phyloP scores from a whole-genome alignment of 2,888 invertebrate species.

The Ryuthela nishihirai region DNA sequence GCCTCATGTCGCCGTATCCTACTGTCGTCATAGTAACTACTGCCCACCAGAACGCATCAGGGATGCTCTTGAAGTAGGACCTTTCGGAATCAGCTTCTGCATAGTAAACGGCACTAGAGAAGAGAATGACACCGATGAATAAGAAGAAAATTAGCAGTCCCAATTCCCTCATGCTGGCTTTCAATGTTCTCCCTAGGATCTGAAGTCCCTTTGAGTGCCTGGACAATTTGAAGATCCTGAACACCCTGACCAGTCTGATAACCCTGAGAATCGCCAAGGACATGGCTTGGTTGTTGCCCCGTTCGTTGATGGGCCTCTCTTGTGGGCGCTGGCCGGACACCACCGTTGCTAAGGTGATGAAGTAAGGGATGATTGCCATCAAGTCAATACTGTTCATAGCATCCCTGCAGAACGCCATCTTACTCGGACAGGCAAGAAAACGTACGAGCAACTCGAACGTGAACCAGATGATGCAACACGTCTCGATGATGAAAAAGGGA shows the following conservation, averaged over 20 bases:
- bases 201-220: constrained; percentile 99
- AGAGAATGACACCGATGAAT: constrained; percentile 95
- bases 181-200: constrained; percentile 96
- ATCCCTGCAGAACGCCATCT: constrained; percentile 98
- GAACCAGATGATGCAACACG: constrained; percentile 96
- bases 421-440: constrained; percentile 98
- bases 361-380: constrained; percentile 99
- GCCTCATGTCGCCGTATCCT: constrained; percentile 99
- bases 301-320: constrained; percentile 55
- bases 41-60: constrained; percentile 95
- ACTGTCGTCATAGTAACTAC: constrained; percentile 97
- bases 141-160: constrained; percentile 99
- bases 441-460: constrained; percentile 95
- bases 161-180: constrained; percentile 99
- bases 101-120: constrained; percentile 93
- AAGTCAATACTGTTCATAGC: constrained; percentile 99
- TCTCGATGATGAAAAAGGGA: constrained; percentile 99
- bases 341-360: constrained; percentile 53
- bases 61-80: constrained; percentile 92
- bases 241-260: constrained; percentile 97
- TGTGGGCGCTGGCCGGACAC: constrained; percentile 62
- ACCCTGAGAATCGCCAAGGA: constrained; percentile 97
- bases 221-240: constrained; percentile 99
- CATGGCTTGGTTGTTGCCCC: constrained; percentile 79
- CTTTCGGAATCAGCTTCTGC: constrained; percentile 87